Evolutionary conservation across 2,797 vertebrate genomes (phyloP).

Genomic region (Selene dorsalis): DNA sequence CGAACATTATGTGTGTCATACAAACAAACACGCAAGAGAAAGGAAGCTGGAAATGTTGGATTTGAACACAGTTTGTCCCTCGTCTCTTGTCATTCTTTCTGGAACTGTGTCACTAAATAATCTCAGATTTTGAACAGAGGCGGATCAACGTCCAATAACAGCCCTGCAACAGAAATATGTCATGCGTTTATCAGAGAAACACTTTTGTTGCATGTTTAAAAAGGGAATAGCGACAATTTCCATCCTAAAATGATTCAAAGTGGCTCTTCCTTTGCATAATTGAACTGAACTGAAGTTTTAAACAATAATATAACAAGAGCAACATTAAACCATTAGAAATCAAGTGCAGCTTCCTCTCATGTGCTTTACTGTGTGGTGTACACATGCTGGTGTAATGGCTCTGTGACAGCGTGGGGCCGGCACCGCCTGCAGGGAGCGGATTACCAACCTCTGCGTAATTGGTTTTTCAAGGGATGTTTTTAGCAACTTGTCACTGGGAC

Average conservation of each 20-base stretch:
- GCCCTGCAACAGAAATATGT: not conserved
- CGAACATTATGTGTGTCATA: not conserved
- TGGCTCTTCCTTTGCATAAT: not conserved
- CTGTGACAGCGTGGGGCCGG: conserved; percentile 18
- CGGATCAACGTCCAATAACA: not conserved
- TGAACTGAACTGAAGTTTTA: not conserved
- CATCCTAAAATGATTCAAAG: not conserved
- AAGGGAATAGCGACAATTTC: too few species aligned
- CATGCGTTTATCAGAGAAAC: not conserved
- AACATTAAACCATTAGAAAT: not conserved
- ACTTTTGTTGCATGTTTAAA: not conserved
- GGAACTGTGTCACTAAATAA: conserved; percentile 11
- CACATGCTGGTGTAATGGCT: not conserved
- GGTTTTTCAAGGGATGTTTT: conserved; percentile 79
- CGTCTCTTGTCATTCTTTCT: not conserved
- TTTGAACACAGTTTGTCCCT: not conserved
- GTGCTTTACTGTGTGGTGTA: not conserved
- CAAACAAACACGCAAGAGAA: not conserved
- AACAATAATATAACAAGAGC: not conserved
- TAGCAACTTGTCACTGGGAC: conserved; percentile 66
- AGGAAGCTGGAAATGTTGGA: not conserved
- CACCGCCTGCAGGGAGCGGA: conserved; percentile 56
- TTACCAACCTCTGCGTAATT: conserved; percentile 80
- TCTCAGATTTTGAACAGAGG: not conserved
- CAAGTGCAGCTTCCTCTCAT: not conserved